A percentile compares a stretch with the other conserved stretches of the same genome.
Conservation (phyloP, 2,888 invertebrate species). For the Phalera bucephala region DNA sequence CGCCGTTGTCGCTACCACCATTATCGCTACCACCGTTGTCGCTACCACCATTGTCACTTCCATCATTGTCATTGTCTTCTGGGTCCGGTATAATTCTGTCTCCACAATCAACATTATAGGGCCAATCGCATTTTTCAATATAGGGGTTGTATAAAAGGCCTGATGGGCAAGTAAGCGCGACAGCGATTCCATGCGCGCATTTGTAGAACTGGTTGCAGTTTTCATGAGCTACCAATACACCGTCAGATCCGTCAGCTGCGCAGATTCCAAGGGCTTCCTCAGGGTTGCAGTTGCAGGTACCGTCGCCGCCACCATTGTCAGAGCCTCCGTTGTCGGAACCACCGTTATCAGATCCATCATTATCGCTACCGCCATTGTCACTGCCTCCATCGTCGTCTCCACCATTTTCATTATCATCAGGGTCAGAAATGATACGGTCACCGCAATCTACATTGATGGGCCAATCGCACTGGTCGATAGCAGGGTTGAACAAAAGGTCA, state of each 20-base stretch:
- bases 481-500: constrained; percentile 34
- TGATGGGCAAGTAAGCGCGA: constrained; percentile 28
- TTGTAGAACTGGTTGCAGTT: constrained; percentile 48
- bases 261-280: constrained; percentile 42
- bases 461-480: constrained; percentile 34
- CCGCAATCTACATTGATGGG: constrained; percentile 28
- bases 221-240: constrained; percentile 41
- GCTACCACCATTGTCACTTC: constrained; percentile 3
- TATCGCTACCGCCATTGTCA: constrained; percentile 1
- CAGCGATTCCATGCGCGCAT: constrained; percentile 36
- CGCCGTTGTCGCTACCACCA: constrained; percentile 4
- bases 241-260: constrained; percentile 32
- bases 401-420: constrained; percentile 4
- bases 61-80: constrained; percentile 10
- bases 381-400: constrained; percentile 1
- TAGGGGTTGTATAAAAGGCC: constrained; percentile 38
- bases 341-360: constrained; percentile 8
- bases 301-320: constrained; percentile 7
- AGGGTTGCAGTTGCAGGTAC: constrained; percentile 36
- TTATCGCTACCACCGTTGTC: constrained; percentile 3
- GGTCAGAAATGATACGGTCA: constrained; percentile 20
- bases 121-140: constrained; percentile 44
- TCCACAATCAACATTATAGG: constrained; percentile 41
- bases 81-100: constrained; percentile 30
- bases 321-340: constrained; percentile 7